Evolutionary conservation across 2,888 invertebrate genomes (phyloP).

Genomic region (Siphonodentalium dalli): DNA sequence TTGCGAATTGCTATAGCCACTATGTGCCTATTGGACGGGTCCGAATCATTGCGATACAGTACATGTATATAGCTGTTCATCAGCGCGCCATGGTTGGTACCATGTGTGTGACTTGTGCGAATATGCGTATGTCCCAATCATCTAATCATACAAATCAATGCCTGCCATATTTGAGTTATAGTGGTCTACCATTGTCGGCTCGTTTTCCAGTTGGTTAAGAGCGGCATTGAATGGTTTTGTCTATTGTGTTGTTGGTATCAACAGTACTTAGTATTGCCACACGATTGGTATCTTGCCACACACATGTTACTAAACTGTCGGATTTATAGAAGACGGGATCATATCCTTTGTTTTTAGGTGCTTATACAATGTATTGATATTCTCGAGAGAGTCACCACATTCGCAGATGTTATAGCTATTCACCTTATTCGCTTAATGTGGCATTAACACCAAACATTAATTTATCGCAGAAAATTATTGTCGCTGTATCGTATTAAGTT

Average conservation of each 20-base stretch:
- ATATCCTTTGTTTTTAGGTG: constrained; percentile 21
- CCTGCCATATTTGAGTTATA: constrained; percentile 23
- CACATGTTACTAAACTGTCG: constrained; percentile 24
- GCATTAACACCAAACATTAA: no score
- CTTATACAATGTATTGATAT: no score
- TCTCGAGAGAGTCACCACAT: no score
- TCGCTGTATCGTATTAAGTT: no score
- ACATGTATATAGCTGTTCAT: constrained; percentile 30
- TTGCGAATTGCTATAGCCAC: constrained; percentile 10
- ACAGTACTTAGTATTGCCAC: constrained; percentile 9
- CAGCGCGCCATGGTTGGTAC: constrained; percentile 25
- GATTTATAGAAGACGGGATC: constrained; percentile 29
- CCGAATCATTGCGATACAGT: constrained; percentile 12
- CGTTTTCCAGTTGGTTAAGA: constrained; percentile 2
- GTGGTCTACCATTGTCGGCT: constrained; percentile 10
- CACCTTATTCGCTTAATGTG: no score
- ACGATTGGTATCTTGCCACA: constrained; percentile 33
- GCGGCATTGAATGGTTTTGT: constrained; percentile 6
- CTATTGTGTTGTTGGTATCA: constrained; percentile 5
- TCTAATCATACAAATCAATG: constrained; percentile 16
- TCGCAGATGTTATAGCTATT: no score
- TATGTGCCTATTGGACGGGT: neutral
- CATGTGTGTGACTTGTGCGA: constrained; percentile 16
- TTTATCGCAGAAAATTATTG: no score
- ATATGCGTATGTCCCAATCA: constrained; percentile 14